Base-by-base conservation (phyloP, 2,888 invertebrate species). In the Ophion obscuratus region DNA sequence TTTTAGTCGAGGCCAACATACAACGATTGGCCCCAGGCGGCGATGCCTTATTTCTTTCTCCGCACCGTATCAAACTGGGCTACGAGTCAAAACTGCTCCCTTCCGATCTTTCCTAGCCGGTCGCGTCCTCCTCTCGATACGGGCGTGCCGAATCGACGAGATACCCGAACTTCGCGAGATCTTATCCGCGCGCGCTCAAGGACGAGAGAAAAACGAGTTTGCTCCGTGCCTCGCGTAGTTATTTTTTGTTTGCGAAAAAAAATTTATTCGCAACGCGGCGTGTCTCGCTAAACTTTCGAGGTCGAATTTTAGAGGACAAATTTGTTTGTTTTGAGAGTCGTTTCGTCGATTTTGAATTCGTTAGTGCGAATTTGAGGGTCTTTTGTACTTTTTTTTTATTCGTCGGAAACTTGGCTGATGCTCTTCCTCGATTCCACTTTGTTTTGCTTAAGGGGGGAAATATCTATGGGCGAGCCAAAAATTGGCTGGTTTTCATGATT, bases 41-140 rank as follows among this genome's bases (percentile, higher is more conserved):
- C 68, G 61, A 53, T 62, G 73, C 64, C 53, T 73, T 57, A 40
- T 66, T 53, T 73, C 36, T 36, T 47, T n/a, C 31, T 36, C 68
- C 3, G 27, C 17, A n/a, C 17, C 17, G 31, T 70, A 77, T 77
- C 24, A 31, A 78, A 78, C 78, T 78, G 61, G 78, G 61, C 78
- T 78, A 78, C 70, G 78, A 78, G 70, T 68, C 70, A 62, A 79
- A 79, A 79, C 79, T 79, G 24, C 24, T 14, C 20, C 11, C 14
- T 20, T 71, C 62, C 79, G 79, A 79, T 79, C 79, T 79, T 44
- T 57, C 24, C 2, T 36, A 53, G 17, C 5, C 17, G 53, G 53
- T 5, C 7, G 53, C 53, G 53, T 53, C 53, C 17, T 53, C 53
- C 17, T 53, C 53, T 5, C 53, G 47, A 47, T 10, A 14, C n/a